phyloP scores from a whole-genome alignment of 2,888 invertebrate species.

The Elgonia sp. region DNA sequence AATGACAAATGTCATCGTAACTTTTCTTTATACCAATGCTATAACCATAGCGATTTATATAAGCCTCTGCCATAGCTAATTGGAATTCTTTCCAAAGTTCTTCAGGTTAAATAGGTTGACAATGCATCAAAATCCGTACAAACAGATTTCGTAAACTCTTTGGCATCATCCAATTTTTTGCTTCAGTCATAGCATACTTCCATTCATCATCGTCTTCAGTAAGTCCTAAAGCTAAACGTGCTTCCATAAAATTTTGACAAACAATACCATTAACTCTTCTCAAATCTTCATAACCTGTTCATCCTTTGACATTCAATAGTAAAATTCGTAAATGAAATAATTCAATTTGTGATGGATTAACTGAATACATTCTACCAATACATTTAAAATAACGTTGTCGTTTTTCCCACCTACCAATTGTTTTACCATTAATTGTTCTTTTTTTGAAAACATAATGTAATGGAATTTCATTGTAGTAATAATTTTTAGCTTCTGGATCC shows the following conservation, averaged over 20 bases:
- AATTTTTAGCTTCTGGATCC: conserved; percentile 18
- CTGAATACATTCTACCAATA: conserved; percentile 14
- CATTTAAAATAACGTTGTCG: conserved; percentile 19
- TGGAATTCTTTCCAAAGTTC: conserved; percentile 40
- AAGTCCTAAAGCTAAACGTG: conserved; percentile 20
- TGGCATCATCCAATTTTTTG: conserved; percentile 30
- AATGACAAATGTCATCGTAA: conserved; percentile 7
- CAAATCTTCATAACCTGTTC: conserved; percentile 11
- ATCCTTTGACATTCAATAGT: conserved; percentile 19
- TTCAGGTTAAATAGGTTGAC: conserved; percentile 25
- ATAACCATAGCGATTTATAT: conserved; percentile 12
- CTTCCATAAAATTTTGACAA: neutral
- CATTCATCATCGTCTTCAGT: conserved; percentile 36
- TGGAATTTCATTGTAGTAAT: conserved; percentile 50
- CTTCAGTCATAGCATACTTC: conserved; percentile 23
- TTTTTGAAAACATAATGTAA: conserved; percentile 20
- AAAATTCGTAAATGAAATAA: conserved; percentile 31
- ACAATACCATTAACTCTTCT: neutral
- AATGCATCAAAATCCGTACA: conserved; percentile 31
- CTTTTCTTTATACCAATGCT: conserved; percentile 8
- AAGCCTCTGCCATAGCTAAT: conserved; percentile 27
- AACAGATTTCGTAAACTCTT: conserved; percentile 5
- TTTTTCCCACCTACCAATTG: conserved; percentile 16
- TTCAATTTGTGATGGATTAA: conserved; percentile 28
- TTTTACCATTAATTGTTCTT: neutral